A percentile compares a stretch with the other conserved stretches of the same genome.
Conservation (phyloP, 2,888 invertebrate species). For the Terebella lapidaria region DNA sequence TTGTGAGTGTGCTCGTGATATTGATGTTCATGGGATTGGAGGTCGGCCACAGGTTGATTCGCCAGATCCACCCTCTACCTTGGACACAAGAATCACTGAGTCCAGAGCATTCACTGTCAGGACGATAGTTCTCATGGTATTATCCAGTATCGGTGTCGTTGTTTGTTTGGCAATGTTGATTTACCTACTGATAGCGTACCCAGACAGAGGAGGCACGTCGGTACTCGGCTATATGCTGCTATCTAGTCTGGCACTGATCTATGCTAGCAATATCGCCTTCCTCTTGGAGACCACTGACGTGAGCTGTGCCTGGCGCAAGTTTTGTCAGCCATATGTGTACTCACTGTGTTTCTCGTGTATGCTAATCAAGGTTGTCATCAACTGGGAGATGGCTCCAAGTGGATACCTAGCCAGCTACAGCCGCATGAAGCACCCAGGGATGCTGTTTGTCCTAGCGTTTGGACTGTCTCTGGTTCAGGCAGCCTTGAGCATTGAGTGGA, state of each 20-base stretch:
- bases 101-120: no score
- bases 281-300: conserved; percentile 48
- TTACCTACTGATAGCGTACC: conserved; percentile 51
- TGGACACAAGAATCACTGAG: no score
- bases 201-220: conserved; percentile 49
- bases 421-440: conserved; percentile 47
- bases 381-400: conserved; percentile 40
- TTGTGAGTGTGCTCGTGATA: not conserved
- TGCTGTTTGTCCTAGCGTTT: conserved; percentile 47
- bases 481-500: conserved; percentile 53
- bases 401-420: conserved; percentile 30
- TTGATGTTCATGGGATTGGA: not conserved
- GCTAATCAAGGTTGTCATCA: conserved; percentile 52
- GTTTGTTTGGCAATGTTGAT: conserved; percentile 49
- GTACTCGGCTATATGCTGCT: conserved; percentile 54
- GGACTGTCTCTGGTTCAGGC: conserved; percentile 51
- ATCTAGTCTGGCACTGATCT: conserved; percentile 52
- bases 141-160: conserved; percentile 48
- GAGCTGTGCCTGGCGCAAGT: conserved; percentile 53
- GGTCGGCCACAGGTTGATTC: not conserved
- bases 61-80: no score
- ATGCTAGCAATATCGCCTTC: conserved; percentile 53
- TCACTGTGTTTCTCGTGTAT: conserved; percentile 53
- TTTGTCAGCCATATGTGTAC: conserved; percentile 54
- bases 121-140: conserved; percentile 46